A percentile compares a stretch with the other conserved stretches of the same genome.
phyloP scores from a whole-genome alignment of 2,797 vertebrate genomes.

The Decapterus maruadsi region DNA sequence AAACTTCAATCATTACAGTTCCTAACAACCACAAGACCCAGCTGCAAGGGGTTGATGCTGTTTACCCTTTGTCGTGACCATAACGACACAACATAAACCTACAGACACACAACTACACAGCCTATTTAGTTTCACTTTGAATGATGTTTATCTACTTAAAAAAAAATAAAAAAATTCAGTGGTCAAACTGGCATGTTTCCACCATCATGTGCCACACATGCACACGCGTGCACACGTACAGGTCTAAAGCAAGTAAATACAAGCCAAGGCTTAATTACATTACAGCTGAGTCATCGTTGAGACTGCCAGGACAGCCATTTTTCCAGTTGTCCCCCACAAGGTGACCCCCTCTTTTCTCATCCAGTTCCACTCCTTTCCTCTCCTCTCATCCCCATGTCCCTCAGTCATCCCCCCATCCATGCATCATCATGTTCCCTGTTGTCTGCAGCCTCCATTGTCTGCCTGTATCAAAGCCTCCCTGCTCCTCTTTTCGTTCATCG shows the following conservation, averaged over 20 bases:
- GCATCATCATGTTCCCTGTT: slow-evolving; percentile 24
- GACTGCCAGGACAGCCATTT: slow-evolving; percentile 73
- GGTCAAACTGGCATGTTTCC: background rate
- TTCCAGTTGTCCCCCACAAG: slow-evolving; percentile 72
- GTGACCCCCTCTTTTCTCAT: slow-evolving; percentile 71
- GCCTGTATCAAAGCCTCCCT: slow-evolving; percentile 10
- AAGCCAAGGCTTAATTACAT: slow-evolving; percentile 57
- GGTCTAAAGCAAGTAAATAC: slow-evolving; percentile 49
- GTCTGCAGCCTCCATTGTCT: slow-evolving; percentile 23
- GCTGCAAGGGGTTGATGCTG: background rate
- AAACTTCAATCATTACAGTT: slow-evolving; percentile 48
- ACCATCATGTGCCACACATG: background rate
- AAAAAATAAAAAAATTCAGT: background rate
- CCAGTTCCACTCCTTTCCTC: slow-evolving; percentile 31
- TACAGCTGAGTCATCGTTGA: slow-evolving; percentile 79
- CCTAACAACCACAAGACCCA: background rate
- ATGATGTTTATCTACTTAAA: background rate
- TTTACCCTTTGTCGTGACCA: background rate
- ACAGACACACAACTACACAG: background rate
- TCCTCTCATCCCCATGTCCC: slow-evolving; percentile 12
- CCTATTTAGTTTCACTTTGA: background rate
- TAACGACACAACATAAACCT: background rate
- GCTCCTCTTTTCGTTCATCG: slow-evolving; percentile 28
- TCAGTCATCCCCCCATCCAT: slow-evolving; percentile 29
- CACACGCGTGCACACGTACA: background rate